phyloP scores from a whole-genome alignment of 1,140 invertebrate genomes.

The Argopecten irradians region DNA sequence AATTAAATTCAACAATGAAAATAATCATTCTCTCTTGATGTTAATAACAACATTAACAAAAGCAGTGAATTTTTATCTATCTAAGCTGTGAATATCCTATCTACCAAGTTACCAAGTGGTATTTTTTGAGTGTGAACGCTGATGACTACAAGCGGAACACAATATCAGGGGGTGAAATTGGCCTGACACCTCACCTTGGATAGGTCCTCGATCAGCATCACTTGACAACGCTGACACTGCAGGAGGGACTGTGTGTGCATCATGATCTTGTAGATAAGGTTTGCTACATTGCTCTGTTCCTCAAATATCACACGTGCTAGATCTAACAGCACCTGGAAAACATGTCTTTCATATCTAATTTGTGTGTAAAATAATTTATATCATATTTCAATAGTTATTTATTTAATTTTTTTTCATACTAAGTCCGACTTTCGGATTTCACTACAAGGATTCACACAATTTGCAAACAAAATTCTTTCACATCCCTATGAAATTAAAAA shows the following conservation, averaged over 20 bases:
- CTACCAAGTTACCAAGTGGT: background rate
- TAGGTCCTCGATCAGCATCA: conserved; percentile 77
- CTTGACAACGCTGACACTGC: conserved; percentile 94
- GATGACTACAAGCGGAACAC: background rate
- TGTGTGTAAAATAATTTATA: too few species aligned
- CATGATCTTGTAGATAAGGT: conserved; percentile 97
- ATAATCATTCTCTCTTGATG: background rate
- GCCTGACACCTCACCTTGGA: conserved; percentile 61
- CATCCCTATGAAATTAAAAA: too few species aligned
- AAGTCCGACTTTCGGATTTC: too few species aligned
- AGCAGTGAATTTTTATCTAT: background rate
- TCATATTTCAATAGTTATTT: too few species aligned
- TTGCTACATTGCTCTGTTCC: conserved; percentile 94
- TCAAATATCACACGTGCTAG: conserved; percentile 93
- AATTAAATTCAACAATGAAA: background rate
- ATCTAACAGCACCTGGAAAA: conserved; percentile 86
- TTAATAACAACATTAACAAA: conserved; percentile 1
- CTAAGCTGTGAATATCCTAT: background rate
- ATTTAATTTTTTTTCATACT: too few species aligned
- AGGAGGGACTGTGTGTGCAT: conserved; percentile 93
- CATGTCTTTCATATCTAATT: conserved; percentile 28
- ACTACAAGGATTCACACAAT: too few species aligned
- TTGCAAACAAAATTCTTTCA: too few species aligned
- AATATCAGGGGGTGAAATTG: background rate
- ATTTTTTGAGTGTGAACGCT: background rate